A percentile compares a stretch with the other conserved stretches of the same genome.
Evolutionary conservation across 2,113 vertebrate species (phyloP).

Genomic region (Pelecanus crispus): DNA sequence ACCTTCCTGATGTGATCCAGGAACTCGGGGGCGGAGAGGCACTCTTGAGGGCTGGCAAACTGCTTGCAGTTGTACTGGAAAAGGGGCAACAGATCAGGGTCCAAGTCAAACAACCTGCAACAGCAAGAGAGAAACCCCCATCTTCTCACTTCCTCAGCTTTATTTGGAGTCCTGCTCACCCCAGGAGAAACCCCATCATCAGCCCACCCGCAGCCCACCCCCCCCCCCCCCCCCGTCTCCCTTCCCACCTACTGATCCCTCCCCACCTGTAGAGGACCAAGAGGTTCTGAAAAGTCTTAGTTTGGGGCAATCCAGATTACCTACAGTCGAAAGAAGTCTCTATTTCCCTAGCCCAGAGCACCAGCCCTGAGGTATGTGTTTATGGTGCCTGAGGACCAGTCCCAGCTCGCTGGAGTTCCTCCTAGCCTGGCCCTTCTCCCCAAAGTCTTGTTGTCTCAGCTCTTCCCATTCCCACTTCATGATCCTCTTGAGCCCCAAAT

Average conservation of each 20-base stretch:
- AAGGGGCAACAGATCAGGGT: constrained; percentile 84
- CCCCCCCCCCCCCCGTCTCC: too few relatives aligned
- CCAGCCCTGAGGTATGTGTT: rapidly evolving
- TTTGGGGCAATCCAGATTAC: not conserved
- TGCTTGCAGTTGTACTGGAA: constrained; percentile 86
- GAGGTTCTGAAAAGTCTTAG: not conserved
- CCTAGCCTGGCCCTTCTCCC: not conserved
- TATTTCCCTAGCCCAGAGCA: not conserved
- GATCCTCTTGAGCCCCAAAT: not conserved
- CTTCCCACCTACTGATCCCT: not conserved
- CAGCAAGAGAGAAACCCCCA: not conserved
- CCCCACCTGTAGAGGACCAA: not conserved
- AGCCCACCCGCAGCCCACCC: not conserved
- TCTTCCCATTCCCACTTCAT: not conserved
- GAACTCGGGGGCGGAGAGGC: constrained; percentile 88
- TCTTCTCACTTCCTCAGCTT: not conserved
- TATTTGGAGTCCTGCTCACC: not conserved
- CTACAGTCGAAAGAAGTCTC: not conserved
- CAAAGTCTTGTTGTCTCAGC: not conserved
- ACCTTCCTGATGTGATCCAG: constrained; percentile 94
- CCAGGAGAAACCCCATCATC: not conserved
- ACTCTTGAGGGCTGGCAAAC: constrained; percentile 85
- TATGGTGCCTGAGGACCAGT: not conserved
- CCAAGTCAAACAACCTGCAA: constrained; percentile 88
- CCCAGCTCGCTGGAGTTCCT: not conserved